A percentile compares a stretch with the other conserved stretches of the same genome.
Evolutionary conservation across 1,140 invertebrate species (phyloP).

Genomic region (Samia ricini): DNA sequence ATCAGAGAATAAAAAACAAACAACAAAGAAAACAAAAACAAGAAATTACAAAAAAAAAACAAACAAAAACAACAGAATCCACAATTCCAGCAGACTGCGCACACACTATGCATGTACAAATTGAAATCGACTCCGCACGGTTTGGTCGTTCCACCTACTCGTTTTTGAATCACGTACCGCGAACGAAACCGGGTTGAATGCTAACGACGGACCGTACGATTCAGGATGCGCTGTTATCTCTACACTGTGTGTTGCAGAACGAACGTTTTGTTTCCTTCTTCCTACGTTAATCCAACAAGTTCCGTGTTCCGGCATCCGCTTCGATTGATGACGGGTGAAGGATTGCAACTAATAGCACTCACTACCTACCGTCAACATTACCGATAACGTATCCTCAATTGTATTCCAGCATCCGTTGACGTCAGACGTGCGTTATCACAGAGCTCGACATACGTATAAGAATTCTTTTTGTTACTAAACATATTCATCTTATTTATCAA

Average conservation of each 20-base stretch:
- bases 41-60: background rate
- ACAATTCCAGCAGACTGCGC: background rate
- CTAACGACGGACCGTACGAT: background rate
- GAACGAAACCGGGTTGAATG: constrained; percentile 3
- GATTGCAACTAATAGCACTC: background rate
- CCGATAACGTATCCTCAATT: background rate
- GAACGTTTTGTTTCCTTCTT: background rate
- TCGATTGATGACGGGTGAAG: background rate
- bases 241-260: background rate
- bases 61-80: background rate
- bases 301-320: background rate
- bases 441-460: no score
- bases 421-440: background rate
- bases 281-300: background rate
- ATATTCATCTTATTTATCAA: no score
- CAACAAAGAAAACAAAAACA: no score
- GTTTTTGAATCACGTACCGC: background rate
- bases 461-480: no score
- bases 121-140: background rate
- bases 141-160: background rate
- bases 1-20: no score
- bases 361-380: background rate
- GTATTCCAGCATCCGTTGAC: background rate
- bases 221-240: constrained; percentile 3
- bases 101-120: background rate